Base-by-base conservation (phyloP, 2,113 vertebrate species). In the Oostethus manadensis region DNA sequence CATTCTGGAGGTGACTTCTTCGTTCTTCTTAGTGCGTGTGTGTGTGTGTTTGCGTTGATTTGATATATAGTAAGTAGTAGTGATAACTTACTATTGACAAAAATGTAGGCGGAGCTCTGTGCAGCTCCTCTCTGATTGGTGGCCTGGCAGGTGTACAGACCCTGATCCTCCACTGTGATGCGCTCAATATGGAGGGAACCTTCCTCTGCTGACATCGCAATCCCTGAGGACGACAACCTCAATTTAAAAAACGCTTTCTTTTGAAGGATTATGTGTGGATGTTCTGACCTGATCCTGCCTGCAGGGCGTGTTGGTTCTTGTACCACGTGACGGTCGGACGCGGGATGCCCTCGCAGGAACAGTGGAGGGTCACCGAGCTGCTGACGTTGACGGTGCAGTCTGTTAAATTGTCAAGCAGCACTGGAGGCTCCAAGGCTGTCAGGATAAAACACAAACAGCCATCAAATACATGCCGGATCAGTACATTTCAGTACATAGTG, bases 281-380 rank as follows among this genome's bases (percentile, higher is more conserved):
- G 6, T 20, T 14, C 6, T 38, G 8, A 97, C 96, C 96, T 70
- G 95, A 91, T 78, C 92, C 90, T 74, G 90, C 88, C 1, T 88
- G 87, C 71, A 98, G 90, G 71, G 87, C 81, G 56, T 73, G 86
- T 49, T 91, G 84, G 64, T 97, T 90, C 90, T 95, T 98, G 88
- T 94, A 95, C 96, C 96, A 98, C 50, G 90, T 91, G 83, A 96
- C 81, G 38, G 84, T 85, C 6, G 94, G 96, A n/a, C 84, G 79
- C 0, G 96, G 95, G 56, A 94, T 71, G 1, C 96, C 95, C 8
- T 40, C 71, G 67, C 84, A 90, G 3, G 76, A 87, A 73, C 96
- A 97, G 68, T 85, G 86, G 23, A 97, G 77, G 7, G 83, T 91
- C 57, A 94, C 88, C 0, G 95, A 95, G 70, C 90, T 90, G 84